These are phyloP conservation scores for Kryptopterus vitreolus DNA, from an alignment of 2,797 vertebrate species.

Conservation along the genomic window DNA sequence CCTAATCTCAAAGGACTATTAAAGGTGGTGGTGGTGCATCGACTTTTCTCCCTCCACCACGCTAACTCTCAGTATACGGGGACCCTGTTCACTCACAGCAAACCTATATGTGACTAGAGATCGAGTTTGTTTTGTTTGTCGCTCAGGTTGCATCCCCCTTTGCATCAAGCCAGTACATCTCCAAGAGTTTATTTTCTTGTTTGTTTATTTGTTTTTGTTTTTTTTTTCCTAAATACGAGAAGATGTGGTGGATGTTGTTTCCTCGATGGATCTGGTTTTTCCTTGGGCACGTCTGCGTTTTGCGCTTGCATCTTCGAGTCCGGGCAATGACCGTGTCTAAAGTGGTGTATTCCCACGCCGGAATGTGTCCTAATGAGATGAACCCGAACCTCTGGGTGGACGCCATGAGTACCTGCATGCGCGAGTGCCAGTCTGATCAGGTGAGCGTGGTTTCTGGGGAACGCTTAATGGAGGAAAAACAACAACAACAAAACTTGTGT, in stretches of 20 bases:
- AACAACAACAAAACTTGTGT: too few species aligned
- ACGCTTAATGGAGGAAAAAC: too few species aligned
- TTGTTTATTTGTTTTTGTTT: too few species aligned
- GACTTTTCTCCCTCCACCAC: constrained; percentile 58
- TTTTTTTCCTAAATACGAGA: constrained; percentile 59
- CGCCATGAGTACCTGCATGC: constrained; percentile 96
- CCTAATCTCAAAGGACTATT: constrained; percentile 64
- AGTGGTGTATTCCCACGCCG: constrained; percentile 92
- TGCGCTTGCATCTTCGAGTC: constrained; percentile 70
- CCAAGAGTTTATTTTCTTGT: too few species aligned
- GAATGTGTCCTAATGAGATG: constrained; percentile 97
- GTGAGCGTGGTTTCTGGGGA: constrained; percentile 72
- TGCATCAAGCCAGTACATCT: neutral
- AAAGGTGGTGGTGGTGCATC: constrained; percentile 60
- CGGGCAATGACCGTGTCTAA: constrained; percentile 77
- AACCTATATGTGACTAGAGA: constrained; percentile 25
- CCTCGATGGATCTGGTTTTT: constrained; percentile 85
- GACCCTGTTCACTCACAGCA: constrained; percentile 28
- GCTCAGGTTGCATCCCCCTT: neutral
- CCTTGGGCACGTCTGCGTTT: constrained; percentile 70
- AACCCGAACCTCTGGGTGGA: constrained; percentile 99
- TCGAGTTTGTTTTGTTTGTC: neutral
- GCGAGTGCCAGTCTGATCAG: constrained; percentile 92
- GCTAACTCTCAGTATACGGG: constrained; percentile 29
- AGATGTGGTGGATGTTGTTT: constrained; percentile 84